Evolutionary conservation across 2,888 invertebrate species (phyloP), one percentile per base, ranked within the genome.

Genomic region (Troides helena): DNA sequence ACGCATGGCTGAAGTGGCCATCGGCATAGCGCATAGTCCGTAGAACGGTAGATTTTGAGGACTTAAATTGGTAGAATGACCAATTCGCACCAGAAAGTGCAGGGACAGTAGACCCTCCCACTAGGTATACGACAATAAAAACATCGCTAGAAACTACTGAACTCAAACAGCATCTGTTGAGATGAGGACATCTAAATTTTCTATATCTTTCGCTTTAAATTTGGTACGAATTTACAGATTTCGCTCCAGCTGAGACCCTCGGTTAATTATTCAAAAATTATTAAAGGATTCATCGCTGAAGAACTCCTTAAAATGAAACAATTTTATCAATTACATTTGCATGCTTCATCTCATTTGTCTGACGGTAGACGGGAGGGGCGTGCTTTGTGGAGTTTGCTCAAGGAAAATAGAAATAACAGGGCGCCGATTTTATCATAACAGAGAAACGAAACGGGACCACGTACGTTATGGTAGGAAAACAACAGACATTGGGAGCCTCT

Each of bases 361-460:
- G 57, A 61, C 59, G 60, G 62, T 21, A 21, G 21, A 21, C 1
- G 71, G 69, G 73, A 70, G 72, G 70, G 68, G 69, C 58, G 61
- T 71, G 59, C 3, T 12, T 25, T 18, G 70, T 71, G 69, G 68
- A 70, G 73, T 76, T 78, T 80, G 78, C 77, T 76, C 74, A 80
- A 80, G 77, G 75, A 81, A 80, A 78, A 78, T 78, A 79, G 74
- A 75, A 78, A 78, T 75, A 81, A 76, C 73, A 76, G 67, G 73
- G 73, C 71, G 75, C 76, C 76, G 78, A 82, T 81, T 82, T 80
- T 80, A 82, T 81, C 80, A 82, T 76, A 84, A 83, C 80, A 82
- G 72, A 71, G 74, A 74, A 76, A 72, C 70, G 72, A 74, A 74
- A 72, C 72, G 71, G 70, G 72, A 70, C 72, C 74, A 71, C 75